Percentiles rank a stretch among this genome's conserved stretches.
Evolutionary conservation across 1,140 invertebrate genomes (phyloP).

Genomic region (Neodiprion pinetum): DNA sequence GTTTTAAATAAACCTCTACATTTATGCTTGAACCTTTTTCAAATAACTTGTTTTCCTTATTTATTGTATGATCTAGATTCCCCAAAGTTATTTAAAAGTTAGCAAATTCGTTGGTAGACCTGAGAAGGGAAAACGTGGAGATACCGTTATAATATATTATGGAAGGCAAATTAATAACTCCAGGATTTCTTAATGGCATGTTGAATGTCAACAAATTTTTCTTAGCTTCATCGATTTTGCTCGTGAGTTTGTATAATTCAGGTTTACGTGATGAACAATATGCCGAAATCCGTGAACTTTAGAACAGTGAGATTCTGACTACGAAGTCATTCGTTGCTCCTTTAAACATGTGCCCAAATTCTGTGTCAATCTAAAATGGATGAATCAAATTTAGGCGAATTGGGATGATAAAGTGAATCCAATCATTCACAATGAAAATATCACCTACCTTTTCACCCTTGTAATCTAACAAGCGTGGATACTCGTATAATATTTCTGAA

Average conservation of each 20-base stretch:
- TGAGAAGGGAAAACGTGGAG: too few relatives aligned
- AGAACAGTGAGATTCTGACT: not conserved
- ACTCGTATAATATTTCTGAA: conserved; percentile 12
- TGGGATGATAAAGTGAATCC: not conserved
- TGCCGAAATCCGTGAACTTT: conserved; percentile 14
- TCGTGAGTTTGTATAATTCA: not conserved
- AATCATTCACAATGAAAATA: conserved; percentile 8
- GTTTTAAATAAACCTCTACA: too few relatives aligned
- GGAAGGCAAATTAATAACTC: too few relatives aligned
- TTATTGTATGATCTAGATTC: too few relatives aligned
- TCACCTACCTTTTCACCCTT: conserved; percentile 14
- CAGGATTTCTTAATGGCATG: not conserved
- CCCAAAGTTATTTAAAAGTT: too few relatives aligned
- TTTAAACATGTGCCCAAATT: not conserved
- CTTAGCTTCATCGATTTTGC: not conserved
- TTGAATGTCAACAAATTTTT: not conserved
- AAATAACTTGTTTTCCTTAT: too few relatives aligned
- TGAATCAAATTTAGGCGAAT: not conserved
- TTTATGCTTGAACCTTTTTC: too few relatives aligned
- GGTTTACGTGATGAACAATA: not conserved
- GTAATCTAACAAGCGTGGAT: conserved; percentile 16
- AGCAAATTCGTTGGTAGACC: too few relatives aligned
- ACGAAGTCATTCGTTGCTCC: not conserved
- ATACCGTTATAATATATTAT: too few relatives aligned
- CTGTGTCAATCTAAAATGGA: not conserved